phyloP scores from a whole-genome alignment of 2,113 vertebrate genomes.

The Sinocyclocheilus anshuiensis region DNA sequence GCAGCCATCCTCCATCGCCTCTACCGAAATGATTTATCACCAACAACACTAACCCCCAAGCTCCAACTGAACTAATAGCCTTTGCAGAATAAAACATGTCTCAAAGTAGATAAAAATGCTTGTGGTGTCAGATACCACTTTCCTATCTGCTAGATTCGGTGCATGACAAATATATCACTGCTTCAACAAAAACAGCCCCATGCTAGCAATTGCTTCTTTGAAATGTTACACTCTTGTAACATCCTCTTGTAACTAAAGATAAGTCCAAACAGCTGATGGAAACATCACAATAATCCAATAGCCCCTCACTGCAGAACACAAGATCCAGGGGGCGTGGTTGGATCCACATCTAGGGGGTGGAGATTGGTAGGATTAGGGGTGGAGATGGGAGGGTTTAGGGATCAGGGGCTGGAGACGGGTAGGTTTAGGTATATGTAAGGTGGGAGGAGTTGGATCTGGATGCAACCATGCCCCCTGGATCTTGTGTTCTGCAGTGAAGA shows the following conservation, averaged over 20 bases:
- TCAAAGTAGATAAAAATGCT: conserved; percentile 40
- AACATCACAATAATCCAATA: too few species aligned
- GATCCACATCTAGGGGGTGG: too few species aligned
- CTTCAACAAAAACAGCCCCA: conserved; percentile 5
- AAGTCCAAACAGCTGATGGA: not conserved
- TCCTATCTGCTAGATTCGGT: conserved; percentile 27
- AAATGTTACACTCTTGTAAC: conserved; percentile 2
- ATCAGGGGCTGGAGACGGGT: too few species aligned
- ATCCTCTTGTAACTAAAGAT: not conserved
- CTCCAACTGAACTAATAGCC: conserved; percentile 47
- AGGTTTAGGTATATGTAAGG: too few species aligned
- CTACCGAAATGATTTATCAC: conserved; percentile 55
- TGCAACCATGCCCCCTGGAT: too few species aligned
- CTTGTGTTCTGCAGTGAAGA: too few species aligned
- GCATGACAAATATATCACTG: conserved; percentile 41
- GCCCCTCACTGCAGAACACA: too few species aligned
- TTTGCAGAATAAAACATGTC: conserved; percentile 43
- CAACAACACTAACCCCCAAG: conserved; percentile 33
- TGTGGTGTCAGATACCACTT: conserved; percentile 36
- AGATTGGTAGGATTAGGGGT: too few species aligned
- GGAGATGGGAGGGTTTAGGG: too few species aligned
- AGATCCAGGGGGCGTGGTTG: too few species aligned
- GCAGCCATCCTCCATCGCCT: conserved; percentile 28
- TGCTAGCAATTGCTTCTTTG: not conserved
- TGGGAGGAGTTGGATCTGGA: too few species aligned